Percentiles rank a stretch among this genome's conserved stretches.
Conservation (phyloP, 2,888 invertebrate genomes). For the Tyria jacobaeae region DNA sequence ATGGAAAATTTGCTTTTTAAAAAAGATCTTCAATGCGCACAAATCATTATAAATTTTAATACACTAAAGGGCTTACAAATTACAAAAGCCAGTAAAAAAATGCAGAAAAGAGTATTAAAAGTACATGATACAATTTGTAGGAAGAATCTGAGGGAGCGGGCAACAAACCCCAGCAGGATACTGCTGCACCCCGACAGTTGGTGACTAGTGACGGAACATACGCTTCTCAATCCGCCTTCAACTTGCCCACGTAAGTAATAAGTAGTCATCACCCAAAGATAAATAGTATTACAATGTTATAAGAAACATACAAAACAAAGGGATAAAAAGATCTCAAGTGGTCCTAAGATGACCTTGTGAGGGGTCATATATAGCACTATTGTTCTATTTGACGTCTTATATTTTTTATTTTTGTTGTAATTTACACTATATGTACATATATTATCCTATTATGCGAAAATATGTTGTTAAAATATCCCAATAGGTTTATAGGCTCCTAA, state of each 20-base stretch:
- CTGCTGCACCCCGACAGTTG: slow-evolving; percentile 86
- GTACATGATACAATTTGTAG: slow-evolving; percentile 14
- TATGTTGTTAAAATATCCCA: background rate
- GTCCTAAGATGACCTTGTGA: background rate
- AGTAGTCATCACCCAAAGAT: too few relatives aligned
- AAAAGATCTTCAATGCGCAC: too few relatives aligned
- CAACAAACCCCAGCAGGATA: slow-evolving; percentile 54
- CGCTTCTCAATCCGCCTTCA: slow-evolving; percentile 99
- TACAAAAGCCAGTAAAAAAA: too few relatives aligned
- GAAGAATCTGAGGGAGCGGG: slow-evolving; percentile 53
- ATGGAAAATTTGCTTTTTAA: too few relatives aligned
- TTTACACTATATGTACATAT: background rate
- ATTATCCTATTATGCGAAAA: background rate
- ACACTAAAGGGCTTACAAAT: too few relatives aligned
- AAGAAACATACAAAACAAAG: background rate
- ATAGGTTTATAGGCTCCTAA: background rate
- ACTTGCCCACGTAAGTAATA: slow-evolving; percentile 89
- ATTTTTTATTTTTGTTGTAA: background rate
- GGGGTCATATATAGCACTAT: background rate
- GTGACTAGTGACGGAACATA: slow-evolving; percentile 99
- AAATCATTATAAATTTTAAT: too few relatives aligned
- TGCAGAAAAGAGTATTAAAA: background rate
- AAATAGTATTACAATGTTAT: background rate
- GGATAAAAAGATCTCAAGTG: background rate
- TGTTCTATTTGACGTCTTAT: background rate